Conservation (phyloP, 2,888 invertebrate species). For the Pyrochroa serraticornis region DNA sequence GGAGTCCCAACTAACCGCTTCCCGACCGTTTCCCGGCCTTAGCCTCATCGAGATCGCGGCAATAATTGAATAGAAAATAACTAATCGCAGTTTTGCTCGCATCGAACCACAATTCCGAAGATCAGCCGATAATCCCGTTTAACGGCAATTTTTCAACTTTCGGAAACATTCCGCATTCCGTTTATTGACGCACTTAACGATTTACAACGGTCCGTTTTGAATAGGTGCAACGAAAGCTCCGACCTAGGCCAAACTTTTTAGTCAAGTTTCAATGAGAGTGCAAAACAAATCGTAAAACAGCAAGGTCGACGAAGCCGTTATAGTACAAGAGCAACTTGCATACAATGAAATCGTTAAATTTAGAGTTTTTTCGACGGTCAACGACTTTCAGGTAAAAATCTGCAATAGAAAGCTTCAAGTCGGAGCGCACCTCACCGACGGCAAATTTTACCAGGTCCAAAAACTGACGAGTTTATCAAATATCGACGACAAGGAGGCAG, state of each 20-base stretch:
- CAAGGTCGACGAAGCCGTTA: conserved; percentile 45
- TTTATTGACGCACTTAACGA: too few relatives aligned
- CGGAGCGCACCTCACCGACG: too few relatives aligned
- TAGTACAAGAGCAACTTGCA: conserved; percentile 37
- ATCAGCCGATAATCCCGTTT: too few relatives aligned
- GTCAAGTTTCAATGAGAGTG: conserved; percentile 31
- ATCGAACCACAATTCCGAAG: too few relatives aligned
- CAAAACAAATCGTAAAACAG: conserved; percentile 50
- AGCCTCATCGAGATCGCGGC: conserved; percentile 22
- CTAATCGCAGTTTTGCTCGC: not conserved
- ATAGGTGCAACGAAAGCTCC: conserved; percentile 26
- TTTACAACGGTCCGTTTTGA: conserved; percentile 4
- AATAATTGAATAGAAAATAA: conserved; percentile 22
- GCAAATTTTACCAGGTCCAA: too few relatives aligned
- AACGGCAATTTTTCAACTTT: too few relatives aligned
- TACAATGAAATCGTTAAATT: conserved; percentile 45
- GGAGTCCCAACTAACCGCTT: conserved; percentile 50
- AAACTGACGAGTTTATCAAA: too few relatives aligned
- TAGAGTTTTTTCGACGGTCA: conserved; percentile 43
- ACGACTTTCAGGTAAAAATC: conserved; percentile 45
- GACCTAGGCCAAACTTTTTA: conserved; percentile 42
- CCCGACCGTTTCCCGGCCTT: conserved; percentile 26
- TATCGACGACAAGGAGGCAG: too few relatives aligned
- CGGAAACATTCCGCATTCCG: too few relatives aligned
- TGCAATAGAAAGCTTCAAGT: too few relatives aligned